phyloP scores from a whole-genome alignment of 1,140 invertebrate genomes.

The Megathymus violae region DNA sequence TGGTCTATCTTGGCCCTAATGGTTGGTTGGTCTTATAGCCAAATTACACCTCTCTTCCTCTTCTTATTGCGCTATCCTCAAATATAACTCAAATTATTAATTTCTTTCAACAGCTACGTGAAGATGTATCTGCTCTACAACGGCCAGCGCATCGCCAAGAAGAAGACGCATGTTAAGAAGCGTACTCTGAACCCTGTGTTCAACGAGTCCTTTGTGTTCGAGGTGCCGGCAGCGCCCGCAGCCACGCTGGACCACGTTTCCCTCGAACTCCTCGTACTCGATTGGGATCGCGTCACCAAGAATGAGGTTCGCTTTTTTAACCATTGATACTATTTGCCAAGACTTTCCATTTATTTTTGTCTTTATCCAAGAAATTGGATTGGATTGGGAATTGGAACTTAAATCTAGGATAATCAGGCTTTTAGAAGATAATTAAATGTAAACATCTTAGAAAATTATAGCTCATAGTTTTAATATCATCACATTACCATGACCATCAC shows the following conservation, averaged over 20 bases:
- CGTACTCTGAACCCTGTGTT: constrained; percentile 98
- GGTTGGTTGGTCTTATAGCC: no score
- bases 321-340: neutral
- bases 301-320: constrained; percentile 88
- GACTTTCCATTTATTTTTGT: no score
- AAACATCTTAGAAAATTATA: no score
- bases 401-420: no score
- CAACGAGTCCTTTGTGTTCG: constrained; percentile 98
- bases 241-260: constrained; percentile 95
- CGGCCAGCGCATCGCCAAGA: constrained; percentile 98
- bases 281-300: constrained; percentile 99
- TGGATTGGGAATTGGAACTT: no score
- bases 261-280: constrained; percentile 96
- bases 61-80: no score
- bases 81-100: neutral
- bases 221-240: constrained; percentile 88
- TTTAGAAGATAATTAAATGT: no score
- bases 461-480: no score
- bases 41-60: no score
- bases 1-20: no score
- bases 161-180: constrained; percentile 99
- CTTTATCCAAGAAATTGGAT: no score
- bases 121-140: constrained; percentile 99
- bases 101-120: constrained; percentile 86
- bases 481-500: no score